Evolutionary conservation across 92 coral and sea anemone genomes (phyloP).

Genomic region (Epizoanthus ramosus): DNA sequence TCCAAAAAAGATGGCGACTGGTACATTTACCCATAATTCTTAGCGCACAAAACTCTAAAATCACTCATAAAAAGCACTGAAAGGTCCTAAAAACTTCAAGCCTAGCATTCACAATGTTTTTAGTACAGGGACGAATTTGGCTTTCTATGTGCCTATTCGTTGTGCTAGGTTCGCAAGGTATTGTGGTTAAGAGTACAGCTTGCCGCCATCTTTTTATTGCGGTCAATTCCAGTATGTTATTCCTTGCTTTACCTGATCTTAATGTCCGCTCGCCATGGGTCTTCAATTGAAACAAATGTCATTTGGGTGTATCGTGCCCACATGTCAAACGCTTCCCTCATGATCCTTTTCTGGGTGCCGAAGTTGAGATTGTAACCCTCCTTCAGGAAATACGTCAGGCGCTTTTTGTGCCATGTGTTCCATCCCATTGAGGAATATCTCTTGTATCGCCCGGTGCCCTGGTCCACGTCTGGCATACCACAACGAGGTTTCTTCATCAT

Average conservation of each 20-base stretch:
- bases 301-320: constrained; percentile 16
- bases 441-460: background rate
- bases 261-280: background rate
- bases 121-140: too few relatives aligned
- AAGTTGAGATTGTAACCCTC: constrained; percentile 1
- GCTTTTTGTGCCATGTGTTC: background rate
- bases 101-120: too few relatives aligned
- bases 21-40: too few relatives aligned
- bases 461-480: background rate
- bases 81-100: too few relatives aligned
- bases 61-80: too few relatives aligned
- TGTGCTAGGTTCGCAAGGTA: too few relatives aligned
- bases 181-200: too few relatives aligned
- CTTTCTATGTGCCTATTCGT: too few relatives aligned
- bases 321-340: constrained; percentile 10
- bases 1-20: too few relatives aligned
- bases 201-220: too few relatives aligned
- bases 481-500: constrained; percentile 16
- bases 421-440: background rate
- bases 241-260: background rate
- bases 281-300: background rate
- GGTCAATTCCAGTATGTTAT: too few relatives aligned
- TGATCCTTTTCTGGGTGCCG: background rate
- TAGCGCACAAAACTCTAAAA: too few relatives aligned
- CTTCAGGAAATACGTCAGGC: background rate